Evolutionary conservation across 2,797 vertebrate genomes (phyloP).

Genomic region (Arrhamphus sclerolepis): DNA sequence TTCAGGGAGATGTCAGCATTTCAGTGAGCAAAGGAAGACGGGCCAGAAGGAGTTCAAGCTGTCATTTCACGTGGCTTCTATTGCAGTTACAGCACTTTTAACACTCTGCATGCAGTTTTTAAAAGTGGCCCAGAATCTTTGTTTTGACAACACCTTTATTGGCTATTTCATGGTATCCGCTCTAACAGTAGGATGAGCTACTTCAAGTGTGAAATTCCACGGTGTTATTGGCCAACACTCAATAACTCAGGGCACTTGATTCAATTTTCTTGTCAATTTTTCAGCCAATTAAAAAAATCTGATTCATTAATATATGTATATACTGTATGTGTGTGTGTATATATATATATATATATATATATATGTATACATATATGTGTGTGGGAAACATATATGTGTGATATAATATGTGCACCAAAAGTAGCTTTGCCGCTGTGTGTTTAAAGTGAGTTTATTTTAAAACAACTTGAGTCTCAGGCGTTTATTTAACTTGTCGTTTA

Average conservation of each 20-base stretch:
- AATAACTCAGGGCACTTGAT: conserved; percentile 34
- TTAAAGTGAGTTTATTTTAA: no score
- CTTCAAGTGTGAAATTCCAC: conserved; percentile 54
- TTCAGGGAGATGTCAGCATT: conserved; percentile 12
- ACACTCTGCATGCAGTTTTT: conserved; percentile 17
- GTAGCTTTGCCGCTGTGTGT: no score
- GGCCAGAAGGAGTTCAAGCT: conserved; percentile 21
- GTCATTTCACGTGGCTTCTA: conserved; percentile 32
- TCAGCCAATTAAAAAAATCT: conserved; percentile 25
- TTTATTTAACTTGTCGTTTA: no score
- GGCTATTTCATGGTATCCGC: conserved; percentile 65
- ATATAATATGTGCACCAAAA: no score
- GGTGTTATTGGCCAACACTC: conserved; percentile 29
- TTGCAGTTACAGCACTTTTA: conserved; percentile 34
- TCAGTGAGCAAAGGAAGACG: background rate
- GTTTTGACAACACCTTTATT: conserved; percentile 61
- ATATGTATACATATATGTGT: no score
- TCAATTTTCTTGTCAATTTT: conserved; percentile 42
- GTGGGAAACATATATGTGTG: no score
- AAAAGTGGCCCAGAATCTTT: conserved; percentile 17
- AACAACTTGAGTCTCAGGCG: no score
- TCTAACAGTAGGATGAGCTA: conserved; percentile 42
- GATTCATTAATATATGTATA: no score
- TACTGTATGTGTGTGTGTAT: background rate
- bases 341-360: no score